Evolutionary conservation across 2,113 vertebrate species (phyloP).

Genomic region (Xenopus borealis): DNA sequence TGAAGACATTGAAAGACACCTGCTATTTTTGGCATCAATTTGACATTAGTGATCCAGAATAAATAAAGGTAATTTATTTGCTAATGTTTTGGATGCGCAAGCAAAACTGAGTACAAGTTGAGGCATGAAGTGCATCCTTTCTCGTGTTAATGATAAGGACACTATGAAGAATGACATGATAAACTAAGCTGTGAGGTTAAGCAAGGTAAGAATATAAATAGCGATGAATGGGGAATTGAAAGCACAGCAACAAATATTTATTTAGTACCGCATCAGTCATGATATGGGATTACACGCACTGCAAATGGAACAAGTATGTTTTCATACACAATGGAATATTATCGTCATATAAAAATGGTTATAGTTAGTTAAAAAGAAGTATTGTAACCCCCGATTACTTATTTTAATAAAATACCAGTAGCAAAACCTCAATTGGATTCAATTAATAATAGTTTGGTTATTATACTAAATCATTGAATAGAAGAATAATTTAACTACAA

Average conservation of each 20-base stretch:
- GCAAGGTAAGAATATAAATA: neutral
- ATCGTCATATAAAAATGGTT: no score
- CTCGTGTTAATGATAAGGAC: neutral
- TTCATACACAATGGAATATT: no score
- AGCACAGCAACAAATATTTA: neutral
- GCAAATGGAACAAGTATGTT: no score
- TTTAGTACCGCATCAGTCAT: neutral
- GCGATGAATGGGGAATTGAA: neutral
- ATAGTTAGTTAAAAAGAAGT: no score
- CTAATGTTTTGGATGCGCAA: neutral
- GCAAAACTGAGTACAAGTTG: neutral
- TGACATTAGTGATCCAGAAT: neutral
- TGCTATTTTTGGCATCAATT: neutral
- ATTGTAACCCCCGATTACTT: no score
- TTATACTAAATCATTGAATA: no score
- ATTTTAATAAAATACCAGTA: no score
- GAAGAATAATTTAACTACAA: no score
- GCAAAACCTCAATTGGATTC: no score
- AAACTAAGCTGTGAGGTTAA: neutral
- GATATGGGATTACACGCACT: no score
- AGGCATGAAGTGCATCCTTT: neutral
- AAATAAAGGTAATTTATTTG: slow-evolving; percentile 2
- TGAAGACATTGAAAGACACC: neutral
- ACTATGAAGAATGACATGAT: neutral
- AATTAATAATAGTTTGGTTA: no score